phyloP scores from a whole-genome alignment of 2,888 invertebrate genomes.

The Andrena haemorrhoa region DNA sequence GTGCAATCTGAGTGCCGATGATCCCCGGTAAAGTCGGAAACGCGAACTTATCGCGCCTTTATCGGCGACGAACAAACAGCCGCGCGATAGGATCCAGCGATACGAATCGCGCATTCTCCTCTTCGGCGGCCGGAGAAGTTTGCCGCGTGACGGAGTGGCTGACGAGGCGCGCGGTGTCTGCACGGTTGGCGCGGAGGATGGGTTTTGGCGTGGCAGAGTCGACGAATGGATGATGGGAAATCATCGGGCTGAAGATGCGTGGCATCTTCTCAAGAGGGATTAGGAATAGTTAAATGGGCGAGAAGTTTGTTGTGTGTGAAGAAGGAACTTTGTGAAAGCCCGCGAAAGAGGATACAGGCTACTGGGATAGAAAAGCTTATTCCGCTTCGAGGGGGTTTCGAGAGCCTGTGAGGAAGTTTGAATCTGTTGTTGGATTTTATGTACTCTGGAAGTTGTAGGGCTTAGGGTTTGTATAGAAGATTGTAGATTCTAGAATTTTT shows the following conservation, averaged over 20 bases:
- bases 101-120: not conserved
- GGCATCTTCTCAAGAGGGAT: constrained; percentile 10
- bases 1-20: constrained; percentile 59
- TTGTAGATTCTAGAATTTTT: no score
- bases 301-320: constrained; percentile 24
- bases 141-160: not conserved
- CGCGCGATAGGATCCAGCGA: constrained; percentile 20
- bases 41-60: constrained; percentile 64
- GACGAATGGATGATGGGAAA: not conserved
- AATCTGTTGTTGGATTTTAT: not conserved
- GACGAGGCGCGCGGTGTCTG: not conserved
- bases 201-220: not conserved
- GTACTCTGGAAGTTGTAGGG: not conserved
- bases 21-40: constrained; percentile 64
- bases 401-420: not conserved
- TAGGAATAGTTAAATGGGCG: not conserved
- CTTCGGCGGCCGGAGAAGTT: not conserved
- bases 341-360: constrained; percentile 13
- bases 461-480: not conserved
- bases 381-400: not conserved
- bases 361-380: no score
- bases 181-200: not conserved
- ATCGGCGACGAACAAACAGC: constrained; percentile 54
- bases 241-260: not conserved
- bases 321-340: constrained; percentile 22